phyloP scores from a whole-genome alignment of 2,113 vertebrate genomes.

The Psammodynastes pulverulentus region DNA sequence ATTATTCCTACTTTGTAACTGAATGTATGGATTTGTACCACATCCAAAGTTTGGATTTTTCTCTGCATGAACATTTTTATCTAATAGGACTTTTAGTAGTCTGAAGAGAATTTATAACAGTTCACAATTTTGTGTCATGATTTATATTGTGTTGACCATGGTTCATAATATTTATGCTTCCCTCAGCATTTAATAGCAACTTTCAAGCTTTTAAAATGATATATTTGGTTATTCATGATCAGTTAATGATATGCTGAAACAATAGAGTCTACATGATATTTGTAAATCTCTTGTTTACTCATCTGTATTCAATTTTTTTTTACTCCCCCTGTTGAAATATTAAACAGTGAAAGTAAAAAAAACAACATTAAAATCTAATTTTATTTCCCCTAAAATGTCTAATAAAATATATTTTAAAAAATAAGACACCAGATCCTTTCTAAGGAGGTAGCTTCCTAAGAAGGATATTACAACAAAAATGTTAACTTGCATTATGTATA shows the following conservation, averaged over 20 bases:
- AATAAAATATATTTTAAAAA: not conserved
- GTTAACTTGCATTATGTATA: not conserved
- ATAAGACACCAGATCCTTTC: not conserved
- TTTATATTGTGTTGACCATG: not conserved
- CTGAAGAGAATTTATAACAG: not conserved
- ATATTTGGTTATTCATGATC: not conserved
- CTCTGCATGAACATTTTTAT: not conserved
- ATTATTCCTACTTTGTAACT: not conserved
- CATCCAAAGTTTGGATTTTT: not conserved
- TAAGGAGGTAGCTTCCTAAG: not conserved
- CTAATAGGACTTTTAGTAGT: not conserved
- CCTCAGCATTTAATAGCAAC: not conserved
- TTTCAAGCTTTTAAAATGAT: not conserved
- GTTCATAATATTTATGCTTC: not conserved
- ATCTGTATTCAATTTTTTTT: not conserved
- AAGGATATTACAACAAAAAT: not conserved
- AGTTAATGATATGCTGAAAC: not conserved
- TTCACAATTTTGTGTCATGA: not conserved
- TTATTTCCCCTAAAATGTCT: not conserved
- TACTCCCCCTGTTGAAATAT: not conserved
- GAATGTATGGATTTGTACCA: not conserved
- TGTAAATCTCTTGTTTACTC: not conserved
- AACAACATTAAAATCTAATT: not conserved
- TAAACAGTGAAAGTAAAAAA: not conserved
- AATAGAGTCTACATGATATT: not conserved